These are phyloP conservation scores for Aegithalos caudatus DNA, from an alignment of 2,113 vertebrate species.

Conservation along the genomic window DNA sequence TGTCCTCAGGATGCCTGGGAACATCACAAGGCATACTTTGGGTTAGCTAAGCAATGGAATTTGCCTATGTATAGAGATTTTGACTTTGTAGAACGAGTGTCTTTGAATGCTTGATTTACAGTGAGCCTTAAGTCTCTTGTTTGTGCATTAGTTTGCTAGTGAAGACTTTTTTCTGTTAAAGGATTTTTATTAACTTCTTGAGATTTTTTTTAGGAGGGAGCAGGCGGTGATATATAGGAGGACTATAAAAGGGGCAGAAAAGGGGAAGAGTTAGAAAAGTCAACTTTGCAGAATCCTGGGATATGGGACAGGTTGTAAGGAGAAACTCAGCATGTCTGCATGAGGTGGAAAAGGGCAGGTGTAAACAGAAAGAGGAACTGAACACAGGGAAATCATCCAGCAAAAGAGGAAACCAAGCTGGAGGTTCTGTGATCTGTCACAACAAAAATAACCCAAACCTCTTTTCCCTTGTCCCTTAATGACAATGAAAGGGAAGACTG, in stretches of 20 bases:
- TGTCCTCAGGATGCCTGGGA: neutral
- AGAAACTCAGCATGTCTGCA: neutral
- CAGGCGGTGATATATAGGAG: rapidly evolving
- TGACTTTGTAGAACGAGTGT: neutral
- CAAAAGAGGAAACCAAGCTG: neutral
- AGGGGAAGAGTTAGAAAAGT: neutral
- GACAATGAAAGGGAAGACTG: neutral
- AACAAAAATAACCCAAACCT: neutral
- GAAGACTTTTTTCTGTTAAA: neutral
- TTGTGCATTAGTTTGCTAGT: neutral
- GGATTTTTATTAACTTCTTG: neutral
- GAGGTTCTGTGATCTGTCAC: neutral
- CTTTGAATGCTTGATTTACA: neutral
- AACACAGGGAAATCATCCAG: neutral
- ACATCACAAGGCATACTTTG: neutral
- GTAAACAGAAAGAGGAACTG: neutral
- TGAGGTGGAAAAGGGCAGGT: neutral
- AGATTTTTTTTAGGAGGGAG: neutral
- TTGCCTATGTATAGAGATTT: neutral
- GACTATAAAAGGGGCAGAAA: neutral
- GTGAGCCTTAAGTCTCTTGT: neutral
- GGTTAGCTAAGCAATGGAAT: neutral
- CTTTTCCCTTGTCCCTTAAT: neutral
- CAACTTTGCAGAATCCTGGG: neutral
- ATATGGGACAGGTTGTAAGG: neutral